Conservation (phyloP, 2,888 invertebrate genomes). For the Crepidodera aurea region DNA sequence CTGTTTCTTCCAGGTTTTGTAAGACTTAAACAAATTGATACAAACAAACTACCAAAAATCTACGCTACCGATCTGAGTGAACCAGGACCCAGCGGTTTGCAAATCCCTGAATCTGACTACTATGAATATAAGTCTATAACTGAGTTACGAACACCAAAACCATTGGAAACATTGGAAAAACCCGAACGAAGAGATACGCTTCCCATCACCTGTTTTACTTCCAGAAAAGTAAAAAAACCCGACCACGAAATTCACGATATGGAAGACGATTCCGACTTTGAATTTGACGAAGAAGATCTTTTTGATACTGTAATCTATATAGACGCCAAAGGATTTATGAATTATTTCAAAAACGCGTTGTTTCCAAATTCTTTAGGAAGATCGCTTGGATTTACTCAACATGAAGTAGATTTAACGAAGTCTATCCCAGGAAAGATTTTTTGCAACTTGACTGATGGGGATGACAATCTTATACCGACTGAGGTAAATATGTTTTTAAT, state of each 20-base stretch:
- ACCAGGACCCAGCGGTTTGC: conserved; percentile 38
- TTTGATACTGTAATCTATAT: conserved; percentile 62
- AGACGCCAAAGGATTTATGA: conserved; percentile 74
- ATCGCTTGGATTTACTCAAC: conserved; percentile 67
- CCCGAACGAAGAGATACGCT: conserved; percentile 61
- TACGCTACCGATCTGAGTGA: conserved; percentile 28
- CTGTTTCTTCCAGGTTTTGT: conserved; percentile 46
- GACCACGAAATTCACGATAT: conserved; percentile 41
- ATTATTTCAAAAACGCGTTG: conserved; percentile 70
- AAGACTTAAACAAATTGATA: conserved; percentile 41
- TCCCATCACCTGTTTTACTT: conserved; percentile 64
- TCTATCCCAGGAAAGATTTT: conserved; percentile 75
- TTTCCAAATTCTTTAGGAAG: conserved; percentile 70
- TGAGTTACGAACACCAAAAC: conserved; percentile 45
- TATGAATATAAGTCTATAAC: conserved; percentile 45
- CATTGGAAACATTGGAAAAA: conserved; percentile 31
- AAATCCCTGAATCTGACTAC: conserved; percentile 37
- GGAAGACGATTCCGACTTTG: conserved; percentile 45
- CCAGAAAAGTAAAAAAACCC: conserved; percentile 33
- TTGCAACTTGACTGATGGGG: conserved; percentile 60
- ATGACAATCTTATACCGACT: conserved; percentile 71
- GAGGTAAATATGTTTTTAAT: conserved; percentile 71
- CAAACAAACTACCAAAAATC: conserved; percentile 26
- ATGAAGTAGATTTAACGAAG: conserved; percentile 65
- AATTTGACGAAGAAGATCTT: conserved; percentile 45